Evolutionary conservation across 2,888 invertebrate genomes (phyloP), one percentile per base, ranked within the genome.

Genomic region (Megamerina dolium): DNA sequence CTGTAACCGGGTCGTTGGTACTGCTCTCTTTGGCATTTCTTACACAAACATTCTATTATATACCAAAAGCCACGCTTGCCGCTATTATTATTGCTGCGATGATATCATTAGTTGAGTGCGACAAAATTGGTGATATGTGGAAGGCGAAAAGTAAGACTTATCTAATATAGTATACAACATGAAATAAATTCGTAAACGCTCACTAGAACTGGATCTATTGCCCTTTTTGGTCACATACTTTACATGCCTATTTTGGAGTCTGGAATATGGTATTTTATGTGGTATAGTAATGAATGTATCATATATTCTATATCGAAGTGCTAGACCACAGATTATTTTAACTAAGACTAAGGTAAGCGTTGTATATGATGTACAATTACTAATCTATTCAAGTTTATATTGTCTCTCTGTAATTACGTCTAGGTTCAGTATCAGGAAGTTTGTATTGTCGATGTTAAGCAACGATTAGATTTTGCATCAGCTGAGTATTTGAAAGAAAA

Each of bases 51-150:
- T 93, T 94, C 68, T 82, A 81, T 67, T 91, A 77, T 72, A 90
- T 92, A 59, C 91, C 91, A 2, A 89, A 88, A 62, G 79, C 92
- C 0, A 85, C 87, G 0, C 74, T 96, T 8, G 86, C 92, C 0
- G 87, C 84, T 1, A 85, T 96, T 49, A 92, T 95, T 53, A 84
- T 93, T 50, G 82, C 87, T 19, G 93, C 94, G 13, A 93, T 95
- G 81, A 78, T 86, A 56, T 85, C 84, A 50, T 81, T 92, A 73
- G 77, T 91, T 12, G 89, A 91, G 50, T 72, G 82, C 45, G 73
- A 77, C 27, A 80, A 83, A 23, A 75, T 87, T 10, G 61, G 62
- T 14, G 73, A 81, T 1, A 75, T 92, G 43, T 93, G 90, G 89
- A 78, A 75, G 58, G 81, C 85, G 3, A 88, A 85, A 73, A 87